Conservation (phyloP, 2,888 invertebrate genomes). For the Strigamia crassipes region DNA sequence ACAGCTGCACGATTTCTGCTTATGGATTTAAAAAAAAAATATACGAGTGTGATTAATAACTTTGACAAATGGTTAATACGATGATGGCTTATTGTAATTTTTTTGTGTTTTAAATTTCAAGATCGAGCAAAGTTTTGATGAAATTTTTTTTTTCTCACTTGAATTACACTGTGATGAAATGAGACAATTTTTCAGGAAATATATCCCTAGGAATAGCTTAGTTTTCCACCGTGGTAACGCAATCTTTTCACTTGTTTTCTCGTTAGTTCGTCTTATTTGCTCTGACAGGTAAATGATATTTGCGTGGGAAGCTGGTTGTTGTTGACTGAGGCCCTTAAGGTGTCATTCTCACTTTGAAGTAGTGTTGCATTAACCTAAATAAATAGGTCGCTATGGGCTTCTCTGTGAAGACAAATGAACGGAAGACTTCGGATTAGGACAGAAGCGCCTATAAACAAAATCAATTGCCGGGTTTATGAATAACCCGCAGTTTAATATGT, state of each 20-base stretch:
- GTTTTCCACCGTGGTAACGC: background rate
- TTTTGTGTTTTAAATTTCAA: too few species aligned
- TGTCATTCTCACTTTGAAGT: background rate
- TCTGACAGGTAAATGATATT: constrained; percentile 16
- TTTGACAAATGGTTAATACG: too few species aligned
- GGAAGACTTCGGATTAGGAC: too few species aligned
- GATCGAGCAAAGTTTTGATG: background rate
- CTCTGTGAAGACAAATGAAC: background rate
- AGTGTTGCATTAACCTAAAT: background rate
- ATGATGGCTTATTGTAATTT: too few species aligned
- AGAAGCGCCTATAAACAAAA: background rate
- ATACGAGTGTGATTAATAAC: too few species aligned
- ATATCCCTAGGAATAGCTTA: background rate
- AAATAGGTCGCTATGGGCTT: background rate
- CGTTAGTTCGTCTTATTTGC: background rate
- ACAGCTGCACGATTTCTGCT: constrained; percentile 10
- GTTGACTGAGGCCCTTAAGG: background rate
- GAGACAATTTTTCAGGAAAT: background rate
- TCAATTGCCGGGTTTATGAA: too few species aligned
- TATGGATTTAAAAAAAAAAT: background rate
- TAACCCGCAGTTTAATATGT: too few species aligned
- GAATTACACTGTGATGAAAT: background rate
- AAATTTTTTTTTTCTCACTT: background rate
- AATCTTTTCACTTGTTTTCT: constrained; percentile 17
- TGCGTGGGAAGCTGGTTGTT: background rate